Evolutionary conservation across 2,113 vertebrate species (phyloP), one percentile per base, ranked within the genome.

Genomic region (Stigmatopora argus): DNA sequence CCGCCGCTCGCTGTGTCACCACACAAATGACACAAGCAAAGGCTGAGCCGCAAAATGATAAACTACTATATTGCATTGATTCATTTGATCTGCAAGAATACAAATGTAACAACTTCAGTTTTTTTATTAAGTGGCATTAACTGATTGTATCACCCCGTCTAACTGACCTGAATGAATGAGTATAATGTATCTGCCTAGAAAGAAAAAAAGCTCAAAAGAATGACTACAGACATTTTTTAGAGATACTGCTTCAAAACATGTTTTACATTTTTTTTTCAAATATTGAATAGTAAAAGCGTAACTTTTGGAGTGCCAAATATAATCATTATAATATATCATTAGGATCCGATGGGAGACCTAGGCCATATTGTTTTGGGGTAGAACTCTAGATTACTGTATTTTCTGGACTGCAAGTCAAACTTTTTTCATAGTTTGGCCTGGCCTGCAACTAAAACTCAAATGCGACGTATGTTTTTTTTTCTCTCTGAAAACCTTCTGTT

Each of bases 21-120:
- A 14, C n/a, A 41, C 8, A 47, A 58, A 18, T 1, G 38, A 34
- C 45, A 46, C 35, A 41, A 59, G 65, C 70, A 69, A 46, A 44
- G 69, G 66, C 58, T 57, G 35, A 66, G 45, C 2, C 49, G 31
- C 44, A 62, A 64, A 66, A 66, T 13, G 55, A 55, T 48, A 26
- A 51, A 67, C 41, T 53, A 46, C 47, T 52, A 7, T 55, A 55
- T 2, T 0, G 13, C 9, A 9, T 5, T 26, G 21, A 49, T 18
- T 7, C 5, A 18, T 49, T 49, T 7, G 4, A 17, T 49, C 18
- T 49, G 17, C 18, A 18, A 49, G 6, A 53, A 7, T 8, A 51
- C 9, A 51, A n/a, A 5, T 51, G 6, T 0, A 26, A 26, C 14
- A 14, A 55, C 23, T 55, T 26, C 19, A 53, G 2, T 13, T 51